Evolutionary conservation across 2,797 vertebrate genomes (phyloP).

Genomic region (Crocidura indochinensis): DNA sequence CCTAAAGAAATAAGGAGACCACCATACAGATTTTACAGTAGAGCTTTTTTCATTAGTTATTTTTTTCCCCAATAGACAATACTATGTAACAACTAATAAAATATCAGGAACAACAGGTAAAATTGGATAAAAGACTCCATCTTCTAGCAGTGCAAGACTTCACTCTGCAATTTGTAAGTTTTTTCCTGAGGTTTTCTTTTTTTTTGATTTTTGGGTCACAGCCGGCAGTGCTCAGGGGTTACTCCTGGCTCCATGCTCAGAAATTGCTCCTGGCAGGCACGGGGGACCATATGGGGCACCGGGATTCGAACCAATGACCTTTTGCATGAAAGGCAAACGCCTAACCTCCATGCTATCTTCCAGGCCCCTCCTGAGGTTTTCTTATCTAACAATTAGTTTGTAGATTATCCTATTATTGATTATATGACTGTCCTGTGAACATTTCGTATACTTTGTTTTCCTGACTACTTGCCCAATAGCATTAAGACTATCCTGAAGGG

Average conservation of each 20-base stretch:
- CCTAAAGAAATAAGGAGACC: conserved; percentile 71
- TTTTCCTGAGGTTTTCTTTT: conserved; percentile 68
- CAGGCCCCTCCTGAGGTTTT: no score
- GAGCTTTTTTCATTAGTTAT: conserved; percentile 78
- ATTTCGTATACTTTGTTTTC: conserved; percentile 15
- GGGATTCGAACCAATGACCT: no score
- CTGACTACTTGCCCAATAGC: conserved; percentile 3
- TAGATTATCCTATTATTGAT: conserved; percentile 72
- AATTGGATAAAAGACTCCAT: conserved; percentile 81
- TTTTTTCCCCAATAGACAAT: conserved; percentile 59
- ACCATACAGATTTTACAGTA: conserved; percentile 70
- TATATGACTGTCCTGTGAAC: conserved; percentile 51
- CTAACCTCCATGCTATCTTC: no score
- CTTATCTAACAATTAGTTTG: conserved; percentile 70
- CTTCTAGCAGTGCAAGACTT: conserved; percentile 67
- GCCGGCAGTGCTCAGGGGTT: no score
- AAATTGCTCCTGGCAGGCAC: no score
- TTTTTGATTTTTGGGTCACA: no score
- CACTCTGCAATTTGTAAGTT: conserved; percentile 77
- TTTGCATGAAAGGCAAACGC: no score
- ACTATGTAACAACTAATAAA: conserved; percentile 75
- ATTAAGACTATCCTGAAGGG: no score
- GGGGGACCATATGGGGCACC: no score
- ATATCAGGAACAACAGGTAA: conserved; percentile 77
- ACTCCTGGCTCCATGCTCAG: no score